Evolutionary conservation across 2,113 vertebrate species (phyloP).

Genomic region (Alaudala cheleensis): DNA sequence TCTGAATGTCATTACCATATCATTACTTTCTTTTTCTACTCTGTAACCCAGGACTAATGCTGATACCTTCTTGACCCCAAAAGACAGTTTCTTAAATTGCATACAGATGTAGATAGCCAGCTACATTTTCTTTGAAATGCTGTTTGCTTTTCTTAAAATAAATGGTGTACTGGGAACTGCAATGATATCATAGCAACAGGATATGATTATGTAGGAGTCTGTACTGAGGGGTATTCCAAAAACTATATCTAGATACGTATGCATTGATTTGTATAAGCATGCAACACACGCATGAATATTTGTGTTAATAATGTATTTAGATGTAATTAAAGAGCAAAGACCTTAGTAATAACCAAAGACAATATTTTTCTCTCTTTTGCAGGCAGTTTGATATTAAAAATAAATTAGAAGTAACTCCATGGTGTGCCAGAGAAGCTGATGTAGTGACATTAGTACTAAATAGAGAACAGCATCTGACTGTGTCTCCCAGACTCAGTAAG

Average conservation of each 20-base stretch:
- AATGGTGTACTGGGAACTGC: constrained; percentile 13
- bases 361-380: not conserved
- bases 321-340: not conserved
- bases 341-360: not conserved
- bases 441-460: constrained; percentile 24
- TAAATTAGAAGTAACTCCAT: not conserved
- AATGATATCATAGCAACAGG: constrained; percentile 66
- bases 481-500: constrained; percentile 11
- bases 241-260: not conserved
- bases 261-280: not conserved
- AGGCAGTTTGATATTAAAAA: not conserved
- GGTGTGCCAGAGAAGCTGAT: constrained; percentile 14
- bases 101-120: not conserved
- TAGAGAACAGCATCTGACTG: constrained; percentile 3
- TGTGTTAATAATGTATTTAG: not conserved
- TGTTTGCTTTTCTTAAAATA: constrained; percentile 36
- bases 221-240: constrained; percentile 47
- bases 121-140: not conserved
- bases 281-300: not conserved
- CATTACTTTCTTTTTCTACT: not conserved
- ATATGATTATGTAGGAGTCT: constrained; percentile 50
- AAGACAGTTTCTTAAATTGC: not conserved
- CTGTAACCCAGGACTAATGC: not conserved
- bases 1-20: constrained; percentile 32
- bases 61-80: not conserved